A percentile compares a stretch with the other conserved stretches of the same genome.
These are phyloP conservation scores for Amblyjoppa proteus DNA, from an alignment of 2,888 invertebrate genomes.

Conservation along the genomic window DNA sequence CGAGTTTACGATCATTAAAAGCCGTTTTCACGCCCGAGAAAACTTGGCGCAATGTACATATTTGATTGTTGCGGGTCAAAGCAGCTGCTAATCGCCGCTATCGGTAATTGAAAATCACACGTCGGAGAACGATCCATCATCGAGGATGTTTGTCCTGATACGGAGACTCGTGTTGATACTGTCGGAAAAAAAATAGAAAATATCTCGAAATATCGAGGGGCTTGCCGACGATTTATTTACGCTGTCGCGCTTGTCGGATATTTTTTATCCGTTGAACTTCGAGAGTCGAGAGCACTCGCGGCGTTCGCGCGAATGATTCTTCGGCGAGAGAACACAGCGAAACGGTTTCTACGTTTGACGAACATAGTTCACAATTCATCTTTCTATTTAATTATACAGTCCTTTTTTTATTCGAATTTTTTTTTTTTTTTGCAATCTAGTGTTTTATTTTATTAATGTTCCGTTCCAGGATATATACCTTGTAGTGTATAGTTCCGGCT, in stretches of 20 bases:
- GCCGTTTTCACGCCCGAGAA: conserved; percentile 17
- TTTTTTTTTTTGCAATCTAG: no score
- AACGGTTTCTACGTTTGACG: background rate
- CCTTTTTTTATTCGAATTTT: background rate
- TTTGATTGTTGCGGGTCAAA: background rate
- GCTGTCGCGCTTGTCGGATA: background rate
- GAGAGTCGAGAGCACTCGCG: no score
- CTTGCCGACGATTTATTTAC: background rate
- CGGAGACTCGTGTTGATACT: background rate
- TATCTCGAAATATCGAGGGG: background rate
- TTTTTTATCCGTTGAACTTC: background rate
- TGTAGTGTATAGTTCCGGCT: no score
- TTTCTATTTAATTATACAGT: background rate
- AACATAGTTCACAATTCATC: background rate
- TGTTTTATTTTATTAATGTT: no score
- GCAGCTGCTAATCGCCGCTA: conserved; percentile 2
- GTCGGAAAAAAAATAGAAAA: background rate
- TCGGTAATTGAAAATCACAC: background rate
- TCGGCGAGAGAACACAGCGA: background rate
- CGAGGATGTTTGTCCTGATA: background rate
- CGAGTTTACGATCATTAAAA: conserved; percentile 13
- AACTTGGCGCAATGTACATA: background rate
- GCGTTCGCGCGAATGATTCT: no score
- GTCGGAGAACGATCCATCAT: background rate
- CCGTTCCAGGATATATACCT: no score